Evolutionary conservation across 2,888 invertebrate species (phyloP), one percentile per base, ranked within the genome.

Genomic region (Drosophila pseudotakahashii): DNA sequence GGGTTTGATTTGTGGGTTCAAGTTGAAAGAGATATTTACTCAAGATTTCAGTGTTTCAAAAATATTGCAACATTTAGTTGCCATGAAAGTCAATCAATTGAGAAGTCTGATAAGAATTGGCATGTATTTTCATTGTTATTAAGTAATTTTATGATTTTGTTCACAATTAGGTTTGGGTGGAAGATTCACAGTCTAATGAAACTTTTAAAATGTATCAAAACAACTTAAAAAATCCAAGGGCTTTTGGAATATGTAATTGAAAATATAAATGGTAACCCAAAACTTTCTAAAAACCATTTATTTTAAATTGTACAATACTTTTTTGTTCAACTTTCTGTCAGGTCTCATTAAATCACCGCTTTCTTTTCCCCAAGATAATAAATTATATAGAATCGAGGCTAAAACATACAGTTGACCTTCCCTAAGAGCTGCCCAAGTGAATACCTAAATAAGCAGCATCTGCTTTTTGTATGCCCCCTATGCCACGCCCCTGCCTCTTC

Each of bases 331-430:
- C 26, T n/a, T 34, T 11, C 32, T 34, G n/a, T 11, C 19, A 45
- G 6, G 2, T 9, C 7, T 5, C 32, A 11, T 55, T 14, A 23
- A 34, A 14, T 11, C 14, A 36, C 14, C 13, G 14, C 0, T 13
- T n/a, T 37, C 5, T 26, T 45, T 32, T 14, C 11, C 7, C 6
- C 30, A 5, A 37, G 19, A 36, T 45, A 52, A 66, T 52, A 66
- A 64, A 64, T 64, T 66, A 66, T 13, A 52, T 32, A 32, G 39
- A 37, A 39, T 2, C 39, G 32, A 62, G 62, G 30, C n/a, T 23
- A 52, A 32, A 44, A 44, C 37, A 30, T 23, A 32, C 44, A 10
- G 53, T 32, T 67, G 66, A 54, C 66, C 64, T 67, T 45, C 34
- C 23, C 42, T 39, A 26, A 47, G 45, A 52, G 45, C 41, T 52